Base-by-base conservation (phyloP, 2,888 invertebrate species). In the Heteromurus nitidus region DNA sequence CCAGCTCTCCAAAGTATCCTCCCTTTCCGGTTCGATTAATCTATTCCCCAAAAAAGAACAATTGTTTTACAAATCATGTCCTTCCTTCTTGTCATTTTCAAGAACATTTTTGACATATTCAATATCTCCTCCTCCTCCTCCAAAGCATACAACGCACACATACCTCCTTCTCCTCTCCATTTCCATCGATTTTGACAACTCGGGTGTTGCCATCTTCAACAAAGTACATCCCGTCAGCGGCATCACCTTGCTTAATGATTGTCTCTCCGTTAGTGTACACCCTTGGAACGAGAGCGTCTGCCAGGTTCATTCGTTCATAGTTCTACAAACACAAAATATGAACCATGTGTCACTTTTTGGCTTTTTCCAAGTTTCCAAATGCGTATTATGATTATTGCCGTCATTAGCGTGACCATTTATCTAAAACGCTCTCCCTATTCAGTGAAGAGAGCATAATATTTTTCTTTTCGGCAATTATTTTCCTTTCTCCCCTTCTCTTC, bases 181-280 rank as follows among this genome's bases (percentile, higher is more conserved):
- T 93, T 88, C 96, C 96, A 88, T 95, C 94, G 88, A 93, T 91
- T 89, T 97, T 95, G 88, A 94, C 95, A 89, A 98, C 95, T 89
- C 94, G 93, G 85, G 97, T 94, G 85, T 93, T 92, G 83, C 98
- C 98, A 88, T 95, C 94, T 91, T 98, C 98, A 67, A 99, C 94
- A 90, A 99, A 98, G 91, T 96, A 99, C 98, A 99, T 98, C 87
- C 98, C 98, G 90, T 98, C 97, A 82, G 98, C 98, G 42, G 92
- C 93, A 90, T 98, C 98, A 26, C 97, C 93, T 91, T 98, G 98
- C 89, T 94, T 94, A 89, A 98, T 97, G 89, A 98, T 97, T 89
- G 93, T 92, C 88, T 95, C 94, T 84, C 94, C 94, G 89, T 94
- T 92, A 85, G 91, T 89, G 89, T 92, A 95, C 72, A 92, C 91